Conservation (phyloP, 2,113 vertebrate species). For the Garra rufa region DNA sequence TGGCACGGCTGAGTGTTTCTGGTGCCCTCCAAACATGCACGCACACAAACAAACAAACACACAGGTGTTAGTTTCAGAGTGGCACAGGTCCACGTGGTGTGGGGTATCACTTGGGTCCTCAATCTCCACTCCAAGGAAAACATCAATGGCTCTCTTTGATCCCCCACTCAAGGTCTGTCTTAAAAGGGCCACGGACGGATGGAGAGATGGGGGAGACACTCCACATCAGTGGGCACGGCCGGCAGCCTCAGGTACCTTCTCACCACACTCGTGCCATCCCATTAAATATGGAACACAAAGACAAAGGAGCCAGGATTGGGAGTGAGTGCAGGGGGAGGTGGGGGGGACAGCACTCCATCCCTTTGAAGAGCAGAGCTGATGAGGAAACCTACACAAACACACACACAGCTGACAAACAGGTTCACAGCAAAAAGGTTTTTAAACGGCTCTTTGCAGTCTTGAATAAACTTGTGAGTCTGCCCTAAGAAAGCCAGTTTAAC, state of each 20-base stretch:
- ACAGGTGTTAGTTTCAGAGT: slow-evolving; percentile 49
- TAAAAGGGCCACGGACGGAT: slow-evolving; percentile 69
- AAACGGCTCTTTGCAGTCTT: neutral
- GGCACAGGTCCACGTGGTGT: slow-evolving; percentile 57
- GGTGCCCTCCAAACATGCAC: neutral
- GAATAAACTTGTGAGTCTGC: neutral
- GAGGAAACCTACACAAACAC: slow-evolving; percentile 58
- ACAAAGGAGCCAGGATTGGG: slow-evolving; percentile 72
- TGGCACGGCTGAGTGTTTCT: neutral
- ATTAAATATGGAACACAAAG: slow-evolving; percentile 82
- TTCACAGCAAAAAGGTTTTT: slow-evolving; percentile 18
- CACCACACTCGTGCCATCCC: slow-evolving; percentile 69
- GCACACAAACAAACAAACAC: slow-evolving; percentile 39
- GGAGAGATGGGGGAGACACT: slow-evolving; percentile 66
- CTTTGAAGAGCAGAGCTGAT: slow-evolving; percentile 78
- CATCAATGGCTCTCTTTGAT: slow-evolving; percentile 78
- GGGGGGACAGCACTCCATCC: slow-evolving; percentile 75
- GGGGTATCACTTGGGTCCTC: slow-evolving; percentile 59
- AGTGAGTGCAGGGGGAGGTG: slow-evolving; percentile 66
- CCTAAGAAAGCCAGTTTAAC: slow-evolving; percentile 1
- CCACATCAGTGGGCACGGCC: slow-evolving; percentile 73
- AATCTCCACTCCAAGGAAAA: slow-evolving; percentile 69
- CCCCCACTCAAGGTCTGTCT: slow-evolving; percentile 73
- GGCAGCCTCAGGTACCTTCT: slow-evolving; percentile 75
- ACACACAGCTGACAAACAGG: slow-evolving; percentile 26